Conservation (phyloP, 2,888 invertebrate species). For the Cheilosia impressa region DNA sequence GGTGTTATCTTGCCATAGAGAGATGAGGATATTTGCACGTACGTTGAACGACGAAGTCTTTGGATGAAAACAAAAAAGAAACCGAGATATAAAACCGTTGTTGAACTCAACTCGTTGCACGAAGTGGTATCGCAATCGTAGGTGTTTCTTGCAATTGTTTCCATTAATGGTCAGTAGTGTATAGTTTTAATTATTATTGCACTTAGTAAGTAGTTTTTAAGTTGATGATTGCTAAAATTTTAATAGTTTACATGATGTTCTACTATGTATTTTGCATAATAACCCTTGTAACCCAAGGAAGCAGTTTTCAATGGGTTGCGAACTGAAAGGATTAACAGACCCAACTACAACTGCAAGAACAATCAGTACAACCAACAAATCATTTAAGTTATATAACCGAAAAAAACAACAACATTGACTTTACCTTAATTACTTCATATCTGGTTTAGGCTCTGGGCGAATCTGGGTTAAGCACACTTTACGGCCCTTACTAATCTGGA, state of each 20-base stretch:
- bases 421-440: conserved; percentile 18
- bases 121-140: neutral
- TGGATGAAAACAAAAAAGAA: neutral
- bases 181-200: conserved; percentile 21
- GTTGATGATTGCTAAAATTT: neutral
- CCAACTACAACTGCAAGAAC: too few species aligned
- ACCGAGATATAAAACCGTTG: conserved; percentile 5
- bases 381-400: neutral
- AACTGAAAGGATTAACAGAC: too few species aligned
- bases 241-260: neutral
- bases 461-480: conserved; percentile 33
- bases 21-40: conserved; percentile 22
- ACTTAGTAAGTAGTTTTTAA: conserved; percentile 39
- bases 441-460: conserved; percentile 8
- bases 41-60: conserved; percentile 9
- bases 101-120: neutral
- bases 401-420: neutral
- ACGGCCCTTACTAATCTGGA: conserved; percentile 28
- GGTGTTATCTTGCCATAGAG: conserved; percentile 25
- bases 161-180: neutral
- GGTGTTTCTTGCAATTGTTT: conserved; percentile 10
- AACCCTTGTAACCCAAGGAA: too few species aligned
- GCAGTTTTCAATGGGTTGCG: too few species aligned
- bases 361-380: conserved; percentile 6
- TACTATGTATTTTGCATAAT: too few species aligned